Evolutionary conservation across 1,140 invertebrate genomes (phyloP).

Genomic region (Aphelenchoides besseyi): DNA sequence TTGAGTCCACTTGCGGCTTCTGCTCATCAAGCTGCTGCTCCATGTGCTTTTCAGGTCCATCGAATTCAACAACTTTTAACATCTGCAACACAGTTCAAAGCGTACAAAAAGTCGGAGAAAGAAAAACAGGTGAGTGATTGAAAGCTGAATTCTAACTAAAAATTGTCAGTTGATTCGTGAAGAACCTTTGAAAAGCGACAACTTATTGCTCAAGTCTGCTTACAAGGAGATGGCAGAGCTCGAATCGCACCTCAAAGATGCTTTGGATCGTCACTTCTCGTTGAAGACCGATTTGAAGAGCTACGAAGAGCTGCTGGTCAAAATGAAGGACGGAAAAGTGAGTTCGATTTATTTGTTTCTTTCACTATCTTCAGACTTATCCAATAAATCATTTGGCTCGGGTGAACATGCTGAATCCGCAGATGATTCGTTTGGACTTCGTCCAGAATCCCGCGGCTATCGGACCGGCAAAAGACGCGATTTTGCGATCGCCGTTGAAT

Average conservation of each 20-base stretch:
- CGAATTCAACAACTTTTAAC: too few relatives aligned
- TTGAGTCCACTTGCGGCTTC: too few relatives aligned
- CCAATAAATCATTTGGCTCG: slow-evolving; percentile 46
- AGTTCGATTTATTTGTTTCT: slow-evolving; percentile 28
- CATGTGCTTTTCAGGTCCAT: too few relatives aligned
- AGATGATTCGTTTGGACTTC: slow-evolving; percentile 57
- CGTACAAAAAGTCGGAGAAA: slow-evolving; percentile 6
- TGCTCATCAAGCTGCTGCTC: too few relatives aligned
- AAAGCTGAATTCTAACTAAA: not conserved
- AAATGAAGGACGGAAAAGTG: slow-evolving; percentile 45
- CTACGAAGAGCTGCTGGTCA: slow-evolving; percentile 54
- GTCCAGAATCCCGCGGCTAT: slow-evolving; percentile 51
- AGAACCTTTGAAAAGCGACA: not conserved
- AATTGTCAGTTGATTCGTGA: not conserved
- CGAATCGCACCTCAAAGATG: slow-evolving; percentile 41
- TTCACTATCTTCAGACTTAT: slow-evolving; percentile 40
- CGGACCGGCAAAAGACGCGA: slow-evolving; percentile 44
- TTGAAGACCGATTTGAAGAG: slow-evolving; percentile 43
- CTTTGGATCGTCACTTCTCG: slow-evolving; percentile 50
- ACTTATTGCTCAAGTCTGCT: slow-evolving; percentile 19
- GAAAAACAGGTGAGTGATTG: not conserved
- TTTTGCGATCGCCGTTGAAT: slow-evolving; percentile 41
- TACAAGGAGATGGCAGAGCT: slow-evolving; percentile 39
- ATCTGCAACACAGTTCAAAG: not conserved
- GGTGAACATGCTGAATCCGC: slow-evolving; percentile 45